Conservation (phyloP, 2,797 vertebrate species). For the Psittacula echo region DNA sequence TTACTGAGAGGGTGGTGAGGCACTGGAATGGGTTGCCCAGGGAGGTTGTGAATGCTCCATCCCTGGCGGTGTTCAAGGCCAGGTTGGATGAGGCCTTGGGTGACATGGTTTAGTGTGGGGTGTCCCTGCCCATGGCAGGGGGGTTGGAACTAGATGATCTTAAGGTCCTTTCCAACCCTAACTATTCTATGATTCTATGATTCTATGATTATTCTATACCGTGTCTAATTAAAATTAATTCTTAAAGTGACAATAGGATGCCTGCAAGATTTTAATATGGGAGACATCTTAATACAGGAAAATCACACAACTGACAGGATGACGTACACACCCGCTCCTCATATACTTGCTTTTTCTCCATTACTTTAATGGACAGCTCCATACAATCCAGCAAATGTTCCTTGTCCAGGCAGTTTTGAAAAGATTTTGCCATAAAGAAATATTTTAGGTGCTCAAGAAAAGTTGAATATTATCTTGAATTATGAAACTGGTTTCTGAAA, state of each 20-base stretch:
- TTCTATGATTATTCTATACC: background rate
- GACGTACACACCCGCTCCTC: background rate
- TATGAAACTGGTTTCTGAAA: background rate
- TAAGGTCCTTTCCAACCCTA: too few relatives aligned
- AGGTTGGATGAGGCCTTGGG: too few relatives aligned
- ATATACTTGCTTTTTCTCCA: fast-evolving
- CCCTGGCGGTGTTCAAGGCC: too few relatives aligned
- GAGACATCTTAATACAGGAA: background rate
- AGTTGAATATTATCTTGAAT: background rate
- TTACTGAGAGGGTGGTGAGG: too few relatives aligned
- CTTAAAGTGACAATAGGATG: background rate
- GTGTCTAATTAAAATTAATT: background rate
- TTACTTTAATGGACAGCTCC: background rate
- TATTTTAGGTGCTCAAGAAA: background rate
- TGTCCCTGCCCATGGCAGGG: too few relatives aligned
- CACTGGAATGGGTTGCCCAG: too few relatives aligned
- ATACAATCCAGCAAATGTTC: background rate
- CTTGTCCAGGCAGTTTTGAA: background rate
- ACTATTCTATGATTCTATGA: too few relatives aligned
- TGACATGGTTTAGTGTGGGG: too few relatives aligned
- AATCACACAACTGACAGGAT: background rate
- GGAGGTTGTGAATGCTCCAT: too few relatives aligned
- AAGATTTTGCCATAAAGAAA: background rate
- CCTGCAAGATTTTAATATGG: background rate
- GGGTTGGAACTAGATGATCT: too few relatives aligned